These are phyloP conservation scores for Thaumetopoea pityocampa DNA, from an alignment of 1,140 invertebrate species.

Conservation along the genomic window DNA sequence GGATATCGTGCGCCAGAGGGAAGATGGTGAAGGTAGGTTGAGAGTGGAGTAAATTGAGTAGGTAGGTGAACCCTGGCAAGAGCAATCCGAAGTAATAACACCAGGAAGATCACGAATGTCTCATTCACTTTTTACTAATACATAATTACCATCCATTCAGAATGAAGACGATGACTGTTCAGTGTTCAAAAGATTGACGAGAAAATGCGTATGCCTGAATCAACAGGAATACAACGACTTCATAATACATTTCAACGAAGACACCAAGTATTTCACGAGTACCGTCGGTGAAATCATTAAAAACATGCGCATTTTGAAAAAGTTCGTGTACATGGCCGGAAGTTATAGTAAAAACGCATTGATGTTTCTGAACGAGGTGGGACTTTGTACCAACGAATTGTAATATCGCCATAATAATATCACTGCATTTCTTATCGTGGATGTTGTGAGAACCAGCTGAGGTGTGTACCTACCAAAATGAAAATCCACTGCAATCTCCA, in stretches of 20 bases:
- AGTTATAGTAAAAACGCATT: conserved; percentile 52
- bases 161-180: conserved; percentile 53
- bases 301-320: conserved; percentile 57
- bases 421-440: too few species aligned
- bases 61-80: too few species aligned
- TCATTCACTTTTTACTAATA: too few species aligned
- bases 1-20: too few species aligned
- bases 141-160: conserved; percentile 29
- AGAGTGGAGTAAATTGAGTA: too few species aligned
- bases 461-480: too few species aligned
- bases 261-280: conserved; percentile 44
- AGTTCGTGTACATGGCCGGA: conserved; percentile 56
- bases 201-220: conserved; percentile 61
- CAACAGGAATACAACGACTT: conserved; percentile 54
- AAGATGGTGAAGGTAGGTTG: too few species aligned
- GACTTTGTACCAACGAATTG: conserved; percentile 6
- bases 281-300: conserved; percentile 58
- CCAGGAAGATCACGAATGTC: too few species aligned
- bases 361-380: conserved; percentile 59
- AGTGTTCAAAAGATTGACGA: conserved; percentile 50
- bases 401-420: too few species aligned
- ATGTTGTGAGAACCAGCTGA: too few species aligned
- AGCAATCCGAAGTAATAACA: too few species aligned
- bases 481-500: too few species aligned
- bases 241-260: conserved; percentile 60